Evolutionary conservation across 2,888 invertebrate genomes (phyloP).

Genomic region (Osedax frankpressi): DNA sequence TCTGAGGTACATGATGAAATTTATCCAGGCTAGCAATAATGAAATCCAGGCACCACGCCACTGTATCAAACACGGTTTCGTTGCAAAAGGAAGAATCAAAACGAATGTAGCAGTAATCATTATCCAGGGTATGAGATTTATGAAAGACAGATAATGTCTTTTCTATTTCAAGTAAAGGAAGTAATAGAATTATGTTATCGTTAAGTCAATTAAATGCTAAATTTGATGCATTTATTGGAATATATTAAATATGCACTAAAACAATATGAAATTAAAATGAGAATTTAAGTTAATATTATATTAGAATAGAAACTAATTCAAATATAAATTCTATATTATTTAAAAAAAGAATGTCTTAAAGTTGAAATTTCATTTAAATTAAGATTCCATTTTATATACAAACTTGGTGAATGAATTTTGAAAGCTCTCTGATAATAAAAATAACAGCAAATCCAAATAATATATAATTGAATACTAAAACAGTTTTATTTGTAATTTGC

Average conservation of each 20-base stretch:
- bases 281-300: too few relatives aligned
- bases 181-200: too few relatives aligned
- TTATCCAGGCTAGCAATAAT: constrained; percentile 30
- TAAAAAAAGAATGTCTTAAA: too few relatives aligned
- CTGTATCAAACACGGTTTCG: constrained; percentile 31
- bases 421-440: constrained; percentile 26
- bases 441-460: constrained; percentile 24
- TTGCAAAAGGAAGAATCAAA: constrained; percentile 29
- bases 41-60: constrained; percentile 37
- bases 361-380: too few relatives aligned
- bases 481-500: constrained; percentile 1
- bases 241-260: too few relatives aligned
- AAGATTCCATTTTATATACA: too few relatives aligned
- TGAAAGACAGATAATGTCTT: constrained; percentile 13
- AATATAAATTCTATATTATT: too few relatives aligned
- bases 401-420: constrained; percentile 27
- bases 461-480: constrained; percentile 18
- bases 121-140: constrained; percentile 28
- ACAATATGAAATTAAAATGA: too few relatives aligned
- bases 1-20: constrained; percentile 31
- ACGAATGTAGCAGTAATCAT: constrained; percentile 26
- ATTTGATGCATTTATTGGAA: too few relatives aligned
- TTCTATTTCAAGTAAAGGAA: neutral
- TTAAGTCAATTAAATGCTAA: too few relatives aligned
- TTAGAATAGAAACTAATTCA: too few relatives aligned